Percentiles rank a stretch among this genome's conserved stretches.
Conservation (phyloP, 2,797 vertebrate genomes). For the Galagoides demidoff region DNA sequence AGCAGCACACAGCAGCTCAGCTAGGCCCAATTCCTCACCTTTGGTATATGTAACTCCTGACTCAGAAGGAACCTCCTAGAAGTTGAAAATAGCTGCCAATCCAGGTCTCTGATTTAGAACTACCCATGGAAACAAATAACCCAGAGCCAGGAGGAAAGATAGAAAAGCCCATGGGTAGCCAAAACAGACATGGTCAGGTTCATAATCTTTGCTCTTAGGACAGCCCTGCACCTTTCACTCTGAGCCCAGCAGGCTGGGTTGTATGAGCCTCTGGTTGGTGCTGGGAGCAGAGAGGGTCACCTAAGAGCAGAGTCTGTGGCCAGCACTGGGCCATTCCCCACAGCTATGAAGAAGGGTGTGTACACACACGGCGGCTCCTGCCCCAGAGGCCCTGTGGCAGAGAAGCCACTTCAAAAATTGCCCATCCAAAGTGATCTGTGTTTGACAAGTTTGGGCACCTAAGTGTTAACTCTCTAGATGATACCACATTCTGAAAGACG, state of each 20-base stretch:
- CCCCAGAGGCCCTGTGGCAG: background rate
- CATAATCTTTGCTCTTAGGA: background rate
- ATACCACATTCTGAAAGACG: background rate
- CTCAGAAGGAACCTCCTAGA: constrained; percentile 2
- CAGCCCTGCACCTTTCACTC: background rate
- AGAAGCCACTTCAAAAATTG: background rate
- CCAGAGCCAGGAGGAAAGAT: background rate
- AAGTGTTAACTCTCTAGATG: background rate
- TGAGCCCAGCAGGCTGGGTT: background rate
- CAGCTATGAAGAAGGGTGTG: background rate
- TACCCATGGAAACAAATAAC: background rate
- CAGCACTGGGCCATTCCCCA: background rate
- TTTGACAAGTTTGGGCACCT: background rate
- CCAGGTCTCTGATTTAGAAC: constrained; percentile 32
- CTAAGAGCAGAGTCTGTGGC: background rate
- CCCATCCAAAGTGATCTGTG: background rate
- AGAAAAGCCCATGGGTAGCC: background rate
- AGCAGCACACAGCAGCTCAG: background rate
- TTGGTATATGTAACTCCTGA: background rate
- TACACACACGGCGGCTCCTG: background rate
- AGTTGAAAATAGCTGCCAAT: background rate
- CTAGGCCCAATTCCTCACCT: background rate
- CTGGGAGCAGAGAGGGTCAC: background rate
- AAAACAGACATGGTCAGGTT: background rate
- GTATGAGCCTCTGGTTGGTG: background rate